Evolutionary conservation across 2,113 vertebrate genomes (phyloP).

Genomic region (Brienomyrus brachyistius): DNA sequence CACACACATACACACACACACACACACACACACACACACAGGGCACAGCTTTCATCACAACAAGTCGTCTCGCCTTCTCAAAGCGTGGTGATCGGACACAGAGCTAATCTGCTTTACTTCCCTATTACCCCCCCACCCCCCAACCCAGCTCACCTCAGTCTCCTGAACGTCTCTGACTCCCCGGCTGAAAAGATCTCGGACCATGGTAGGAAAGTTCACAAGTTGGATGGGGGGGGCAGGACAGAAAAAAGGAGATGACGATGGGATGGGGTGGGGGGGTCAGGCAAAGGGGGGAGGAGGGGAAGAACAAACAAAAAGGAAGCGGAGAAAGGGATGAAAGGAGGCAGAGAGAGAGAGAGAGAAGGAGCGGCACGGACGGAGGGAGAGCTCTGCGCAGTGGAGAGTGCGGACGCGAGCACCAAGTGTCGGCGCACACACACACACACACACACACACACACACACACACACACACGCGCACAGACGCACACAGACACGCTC

Average conservation of each 20-base stretch:
- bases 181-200: constrained; percentile 53
- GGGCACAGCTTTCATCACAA: not conserved
- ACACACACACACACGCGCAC: not conserved
- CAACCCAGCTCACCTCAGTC: constrained; percentile 52
- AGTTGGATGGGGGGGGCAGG: constrained; percentile 25
- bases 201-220: constrained; percentile 44
- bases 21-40: not conserved
- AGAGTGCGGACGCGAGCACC: constrained; percentile 44
- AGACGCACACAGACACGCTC: constrained; percentile 4
- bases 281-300: constrained; percentile 7
- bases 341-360: constrained; percentile 20
- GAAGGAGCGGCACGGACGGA: constrained; percentile 41
- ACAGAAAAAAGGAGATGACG: constrained; percentile 18
- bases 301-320: not conserved
- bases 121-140: not conserved
- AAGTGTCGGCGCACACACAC: constrained; percentile 50
- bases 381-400: constrained; percentile 51
- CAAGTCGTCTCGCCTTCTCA: not conserved
- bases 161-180: constrained; percentile 36
- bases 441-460: not conserved
- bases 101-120: not conserved
- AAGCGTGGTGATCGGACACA: not conserved
- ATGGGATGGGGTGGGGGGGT: constrained; percentile 30
- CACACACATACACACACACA: constrained; percentile 10
- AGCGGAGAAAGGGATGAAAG: constrained; percentile 17